These are phyloP conservation scores for Thymallus thymallus DNA, from an alignment of 2,113 vertebrate species.

Conservation along the genomic window DNA sequence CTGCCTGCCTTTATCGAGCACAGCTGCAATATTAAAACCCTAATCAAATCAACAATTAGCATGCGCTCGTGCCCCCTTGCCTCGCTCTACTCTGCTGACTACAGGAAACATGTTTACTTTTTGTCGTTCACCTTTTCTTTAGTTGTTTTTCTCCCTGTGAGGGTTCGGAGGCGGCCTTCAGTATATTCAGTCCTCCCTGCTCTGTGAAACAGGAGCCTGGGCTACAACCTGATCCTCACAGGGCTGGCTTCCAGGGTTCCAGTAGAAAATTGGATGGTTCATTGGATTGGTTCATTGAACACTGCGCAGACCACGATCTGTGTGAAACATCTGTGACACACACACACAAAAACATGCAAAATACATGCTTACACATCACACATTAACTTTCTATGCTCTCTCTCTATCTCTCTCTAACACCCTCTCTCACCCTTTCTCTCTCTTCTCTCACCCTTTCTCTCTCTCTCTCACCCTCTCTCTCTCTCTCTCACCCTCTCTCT, in stretches of 20 bases:
- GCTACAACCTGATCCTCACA: not conserved
- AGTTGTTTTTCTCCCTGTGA: not conserved
- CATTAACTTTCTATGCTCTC: not conserved
- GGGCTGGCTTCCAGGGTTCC: too few relatives aligned
- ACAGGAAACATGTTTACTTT: conserved; percentile 41
- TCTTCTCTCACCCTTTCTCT: too few relatives aligned
- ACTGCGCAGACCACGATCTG: not conserved
- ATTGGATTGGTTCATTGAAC: too few relatives aligned
- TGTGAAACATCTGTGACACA: not conserved
- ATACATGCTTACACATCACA: not conserved
- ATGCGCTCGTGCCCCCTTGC: conserved; percentile 52
- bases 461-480: too few relatives aligned
- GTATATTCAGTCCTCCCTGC: conserved; percentile 46
- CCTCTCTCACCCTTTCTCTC: too few relatives aligned
- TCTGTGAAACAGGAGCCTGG: not conserved
- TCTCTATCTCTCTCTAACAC: too few relatives aligned
- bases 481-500: too few relatives aligned
- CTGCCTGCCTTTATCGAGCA: conserved; percentile 33
- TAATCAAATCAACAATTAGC: conserved; percentile 75
- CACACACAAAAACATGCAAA: too few relatives aligned
- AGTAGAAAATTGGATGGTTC: not conserved
- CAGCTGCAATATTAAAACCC: conserved; percentile 71
- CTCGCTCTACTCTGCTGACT: conserved; percentile 61
- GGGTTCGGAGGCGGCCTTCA: conserved; percentile 43
- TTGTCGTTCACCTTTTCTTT: conserved; percentile 13